Conservation (phyloP, 2,888 invertebrate species). For the Ligdia adustata region DNA sequence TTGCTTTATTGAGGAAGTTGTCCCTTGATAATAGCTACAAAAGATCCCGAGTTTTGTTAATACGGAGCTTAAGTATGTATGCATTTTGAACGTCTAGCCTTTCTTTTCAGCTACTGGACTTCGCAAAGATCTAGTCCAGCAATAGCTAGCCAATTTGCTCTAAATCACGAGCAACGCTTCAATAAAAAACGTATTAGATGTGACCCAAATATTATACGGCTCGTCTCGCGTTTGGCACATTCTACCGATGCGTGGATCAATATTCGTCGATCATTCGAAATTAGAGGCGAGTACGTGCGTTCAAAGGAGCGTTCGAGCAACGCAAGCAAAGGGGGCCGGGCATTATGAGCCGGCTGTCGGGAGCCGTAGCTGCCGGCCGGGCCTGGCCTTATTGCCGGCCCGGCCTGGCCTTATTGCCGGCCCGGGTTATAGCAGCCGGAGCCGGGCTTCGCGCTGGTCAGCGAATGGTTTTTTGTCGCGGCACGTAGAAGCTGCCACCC, state of each 20-base stretch:
- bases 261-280: constrained; percentile 55
- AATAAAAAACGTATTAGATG: constrained; percentile 8
- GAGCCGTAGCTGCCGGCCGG: constrained; percentile 34
- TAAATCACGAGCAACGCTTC: neutral
- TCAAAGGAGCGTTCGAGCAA: constrained; percentile 70
- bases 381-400: constrained; percentile 54
- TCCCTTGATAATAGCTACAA: no score
- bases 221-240: constrained; percentile 30
- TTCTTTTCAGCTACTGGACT: no score
- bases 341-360: constrained; percentile 37
- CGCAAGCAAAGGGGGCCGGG: constrained; percentile 59
- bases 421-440: constrained; percentile 60
- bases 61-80: no score
- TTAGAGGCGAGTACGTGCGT: constrained; percentile 73
- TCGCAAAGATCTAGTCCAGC: neutral
- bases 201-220: constrained; percentile 37
- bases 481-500: constrained; percentile 60
- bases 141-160: constrained; percentile 5
- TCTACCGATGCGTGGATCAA: constrained; percentile 32
- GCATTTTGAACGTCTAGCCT: no score
- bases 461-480: constrained; percentile 72
- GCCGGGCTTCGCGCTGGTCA: constrained; percentile 44
- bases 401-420: constrained; percentile 58
- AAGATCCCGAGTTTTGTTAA: no score
- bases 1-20: no score